These are phyloP conservation scores for Teinopalpus imperialis DNA, from an alignment of 2,888 invertebrate genomes.

Conservation along the genomic window DNA sequence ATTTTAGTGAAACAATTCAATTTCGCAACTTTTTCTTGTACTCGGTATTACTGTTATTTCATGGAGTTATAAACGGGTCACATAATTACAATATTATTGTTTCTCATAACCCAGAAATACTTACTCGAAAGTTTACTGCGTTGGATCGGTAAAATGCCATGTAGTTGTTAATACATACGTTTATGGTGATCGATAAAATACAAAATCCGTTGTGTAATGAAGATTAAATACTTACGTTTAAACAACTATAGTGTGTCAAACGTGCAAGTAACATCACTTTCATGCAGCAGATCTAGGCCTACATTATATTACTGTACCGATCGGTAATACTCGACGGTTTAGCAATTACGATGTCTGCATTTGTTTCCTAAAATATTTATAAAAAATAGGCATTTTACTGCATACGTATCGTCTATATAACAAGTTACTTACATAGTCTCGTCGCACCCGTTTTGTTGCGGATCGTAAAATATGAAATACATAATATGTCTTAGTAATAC, in stretches of 20 bases:
- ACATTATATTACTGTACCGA: slow-evolving; percentile 46
- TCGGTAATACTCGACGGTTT: slow-evolving; percentile 66
- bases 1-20: slow-evolving; percentile 45
- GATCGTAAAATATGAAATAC: slow-evolving; percentile 48
- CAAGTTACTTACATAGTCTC: slow-evolving; percentile 78
- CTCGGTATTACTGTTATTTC: neutral
- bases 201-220: slow-evolving; percentile 15
- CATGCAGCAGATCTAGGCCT: slow-evolving; percentile 67
- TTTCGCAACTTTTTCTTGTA: slow-evolving; percentile 38
- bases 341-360: slow-evolving; percentile 44
- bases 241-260: slow-evolving; percentile 57
- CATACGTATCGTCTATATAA: slow-evolving; percentile 61
- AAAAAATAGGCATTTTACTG: slow-evolving; percentile 46
- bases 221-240: slow-evolving; percentile 27
- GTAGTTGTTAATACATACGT: neutral
- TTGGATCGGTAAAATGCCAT: slow-evolving; percentile 2
- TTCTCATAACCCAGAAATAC: slow-evolving; percentile 7
- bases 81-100: slow-evolving; percentile 3
- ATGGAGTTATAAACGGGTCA: neutral
- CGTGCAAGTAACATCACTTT: slow-evolving; percentile 53
- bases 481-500: slow-evolving; percentile 41
- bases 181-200: slow-evolving; percentile 10
- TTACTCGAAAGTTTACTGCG: slow-evolving; percentile 11
- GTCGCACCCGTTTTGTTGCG: slow-evolving; percentile 63
- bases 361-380: slow-evolving; percentile 54